A percentile compares a stretch with the other conserved stretches of the same genome.
phyloP scores from a whole-genome alignment of 2,797 vertebrate species.

The Sebastes miniatus region DNA sequence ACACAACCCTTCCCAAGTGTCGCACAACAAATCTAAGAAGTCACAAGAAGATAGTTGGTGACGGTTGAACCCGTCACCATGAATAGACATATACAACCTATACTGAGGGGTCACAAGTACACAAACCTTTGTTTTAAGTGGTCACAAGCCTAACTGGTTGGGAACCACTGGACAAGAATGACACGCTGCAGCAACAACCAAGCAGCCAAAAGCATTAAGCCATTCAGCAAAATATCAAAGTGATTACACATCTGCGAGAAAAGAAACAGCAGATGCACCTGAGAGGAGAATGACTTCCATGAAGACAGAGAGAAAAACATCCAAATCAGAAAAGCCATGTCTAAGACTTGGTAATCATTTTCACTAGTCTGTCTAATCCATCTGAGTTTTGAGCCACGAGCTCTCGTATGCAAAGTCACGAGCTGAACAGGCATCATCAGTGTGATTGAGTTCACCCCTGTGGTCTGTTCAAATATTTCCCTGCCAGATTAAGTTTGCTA shows the following conservation, averaged over 20 bases:
- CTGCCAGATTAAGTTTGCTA: slow-evolving; percentile 74
- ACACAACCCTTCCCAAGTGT: not conserved
- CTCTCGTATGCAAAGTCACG: slow-evolving; percentile 52
- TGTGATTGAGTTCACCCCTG: slow-evolving; percentile 58
- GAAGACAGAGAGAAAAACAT: not conserved
- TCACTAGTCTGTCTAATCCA: slow-evolving; percentile 26
- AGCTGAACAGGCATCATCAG: slow-evolving; percentile 56
- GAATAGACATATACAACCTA: not conserved
- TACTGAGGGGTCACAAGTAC: not conserved
- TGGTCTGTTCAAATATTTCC: slow-evolving; percentile 74
- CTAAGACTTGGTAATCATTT: slow-evolving; percentile 7
- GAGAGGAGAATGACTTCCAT: not conserved
- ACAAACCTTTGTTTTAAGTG: not conserved
- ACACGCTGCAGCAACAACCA: not conserved
- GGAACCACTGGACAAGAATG: not conserved
- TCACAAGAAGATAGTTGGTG: not conserved
- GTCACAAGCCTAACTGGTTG: not conserved
- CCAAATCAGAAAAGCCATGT: slow-evolving; percentile 25
- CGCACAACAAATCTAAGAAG: not conserved
- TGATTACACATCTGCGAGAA: not conserved
- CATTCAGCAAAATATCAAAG: not conserved
- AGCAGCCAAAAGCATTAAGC: not conserved
- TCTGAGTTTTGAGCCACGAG: not conserved
- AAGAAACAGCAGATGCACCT: not conserved
- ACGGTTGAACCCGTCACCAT: not conserved